A percentile compares a stretch with the other conserved stretches of the same genome.
These are phyloP conservation scores for Enteromius afrohamiltoni DNA, from an alignment of 2,797 vertebrate genomes.

Conservation along the genomic window DNA sequence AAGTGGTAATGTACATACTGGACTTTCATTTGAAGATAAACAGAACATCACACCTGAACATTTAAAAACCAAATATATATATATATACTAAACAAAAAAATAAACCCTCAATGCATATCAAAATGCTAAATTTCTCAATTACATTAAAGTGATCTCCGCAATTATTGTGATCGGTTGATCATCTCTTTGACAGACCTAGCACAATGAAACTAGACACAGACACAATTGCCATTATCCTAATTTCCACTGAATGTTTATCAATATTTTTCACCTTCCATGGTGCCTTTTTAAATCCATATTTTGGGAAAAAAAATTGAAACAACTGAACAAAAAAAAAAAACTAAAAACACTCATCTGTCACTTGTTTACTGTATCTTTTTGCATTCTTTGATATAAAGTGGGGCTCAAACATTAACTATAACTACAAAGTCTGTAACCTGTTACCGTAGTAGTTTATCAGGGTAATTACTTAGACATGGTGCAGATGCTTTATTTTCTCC, in stretches of 20 bases:
- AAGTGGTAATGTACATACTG: conserved; percentile 36
- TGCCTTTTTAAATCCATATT: conserved; percentile 74
- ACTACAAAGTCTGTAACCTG: conserved; percentile 34
- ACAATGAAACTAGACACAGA: not conserved
- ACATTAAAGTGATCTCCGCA: conserved; percentile 24
- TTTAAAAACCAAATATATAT: conserved; percentile 27
- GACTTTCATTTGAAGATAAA: conserved; percentile 31
- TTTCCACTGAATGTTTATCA: not conserved
- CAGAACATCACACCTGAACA: conserved; percentile 12
- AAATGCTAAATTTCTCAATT: conserved; percentile 18
- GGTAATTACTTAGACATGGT: conserved; percentile 64
- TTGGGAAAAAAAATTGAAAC: conserved; percentile 68
- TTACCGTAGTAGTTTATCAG: conserved; percentile 66
- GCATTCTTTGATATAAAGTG: conserved; percentile 54
- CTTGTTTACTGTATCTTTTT: conserved; percentile 3
- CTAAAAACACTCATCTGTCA: conserved; percentile 27
- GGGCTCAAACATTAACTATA: conserved; percentile 32
- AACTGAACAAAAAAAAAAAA: conserved; percentile 53
- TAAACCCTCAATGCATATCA: conserved; percentile 14
- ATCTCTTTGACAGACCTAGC: not conserved
- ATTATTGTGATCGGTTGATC: conserved; percentile 17
- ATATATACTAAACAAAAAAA: not conserved
- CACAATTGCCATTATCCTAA: conserved; percentile 47
- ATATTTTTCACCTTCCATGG: conserved; percentile 72
- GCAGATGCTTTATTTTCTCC: conserved; percentile 71